phyloP scores from a whole-genome alignment of 2,888 invertebrate species.

The Fragum sueziense region DNA sequence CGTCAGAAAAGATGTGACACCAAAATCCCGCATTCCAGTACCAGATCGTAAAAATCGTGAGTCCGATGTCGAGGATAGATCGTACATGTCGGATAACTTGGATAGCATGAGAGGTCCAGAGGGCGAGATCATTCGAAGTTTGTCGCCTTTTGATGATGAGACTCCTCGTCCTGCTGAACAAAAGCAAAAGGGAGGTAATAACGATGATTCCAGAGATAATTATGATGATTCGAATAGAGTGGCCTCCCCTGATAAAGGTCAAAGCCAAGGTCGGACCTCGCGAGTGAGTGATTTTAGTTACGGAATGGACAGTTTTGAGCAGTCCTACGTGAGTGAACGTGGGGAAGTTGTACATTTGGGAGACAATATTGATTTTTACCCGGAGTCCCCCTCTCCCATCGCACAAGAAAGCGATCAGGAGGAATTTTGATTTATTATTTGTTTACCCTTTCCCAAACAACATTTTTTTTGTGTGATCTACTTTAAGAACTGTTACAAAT shows the following conservation, averaged over 20 bases:
- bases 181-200: slow-evolving; percentile 20
- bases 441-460: too few relatives aligned
- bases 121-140: slow-evolving; percentile 59
- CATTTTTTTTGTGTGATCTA: too few relatives aligned
- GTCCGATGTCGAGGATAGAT: slow-evolving; percentile 35
- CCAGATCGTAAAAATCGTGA: slow-evolving; percentile 11
- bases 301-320: slow-evolving; percentile 74
- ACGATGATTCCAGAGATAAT: slow-evolving; percentile 17
- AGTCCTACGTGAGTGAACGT: slow-evolving; percentile 69
- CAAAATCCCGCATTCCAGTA: slow-evolving; percentile 35
- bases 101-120: slow-evolving; percentile 51
- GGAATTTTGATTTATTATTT: slow-evolving; percentile 58
- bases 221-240: background rate
- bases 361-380: slow-evolving; percentile 62
- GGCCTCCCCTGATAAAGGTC: slow-evolving; percentile 55
- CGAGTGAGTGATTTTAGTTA: slow-evolving; percentile 71
- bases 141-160: slow-evolving; percentile 56
- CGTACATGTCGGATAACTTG: slow-evolving; percentile 32
- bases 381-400: slow-evolving; percentile 60
- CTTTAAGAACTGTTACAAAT: too few relatives aligned
- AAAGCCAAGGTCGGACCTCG: slow-evolving; percentile 41
- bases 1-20: background rate
- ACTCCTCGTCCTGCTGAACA: slow-evolving; percentile 5
- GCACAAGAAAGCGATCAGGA: slow-evolving; percentile 68
- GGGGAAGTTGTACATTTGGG: slow-evolving; percentile 68